These are phyloP conservation scores for Drosophila bocqueti DNA, from an alignment of 1,140 invertebrate genomes.

Conservation along the genomic window DNA sequence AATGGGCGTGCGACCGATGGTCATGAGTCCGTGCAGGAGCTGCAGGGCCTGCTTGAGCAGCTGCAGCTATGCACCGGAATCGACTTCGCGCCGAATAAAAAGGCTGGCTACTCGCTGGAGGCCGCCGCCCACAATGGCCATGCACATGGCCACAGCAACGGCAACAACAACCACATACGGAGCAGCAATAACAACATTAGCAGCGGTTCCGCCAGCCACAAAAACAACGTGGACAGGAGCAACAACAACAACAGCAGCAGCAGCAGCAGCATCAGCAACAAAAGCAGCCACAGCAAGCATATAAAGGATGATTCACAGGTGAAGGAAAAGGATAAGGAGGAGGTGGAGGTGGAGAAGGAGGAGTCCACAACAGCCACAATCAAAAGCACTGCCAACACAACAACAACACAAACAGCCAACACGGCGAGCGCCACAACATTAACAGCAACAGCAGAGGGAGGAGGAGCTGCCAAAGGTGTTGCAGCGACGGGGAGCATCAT, in stretches of 20 bases:
- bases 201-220: slow-evolving; percentile 29
- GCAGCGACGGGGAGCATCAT: slow-evolving; percentile 31
- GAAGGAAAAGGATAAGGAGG: neutral
- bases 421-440: slow-evolving; percentile 50
- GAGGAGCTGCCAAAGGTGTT: neutral
- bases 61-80: slow-evolving; percentile 66
- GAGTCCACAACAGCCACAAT: slow-evolving; percentile 43
- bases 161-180: slow-evolving; percentile 69
- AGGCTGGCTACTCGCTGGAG: neutral
- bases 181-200: slow-evolving; percentile 54
- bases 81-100: neutral
- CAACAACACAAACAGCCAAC: slow-evolving; percentile 51
- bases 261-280: slow-evolving; percentile 16
- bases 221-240: slow-evolving; percentile 35
- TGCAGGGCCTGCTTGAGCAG: slow-evolving; percentile 52
- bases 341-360: neutral
- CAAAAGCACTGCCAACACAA: slow-evolving; percentile 71
- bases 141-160: slow-evolving; percentile 43
- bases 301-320: slow-evolving; percentile 1
- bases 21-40: slow-evolving; percentile 4
- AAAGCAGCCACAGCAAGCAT: slow-evolving; percentile 13
- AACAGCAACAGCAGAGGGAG: neutral
- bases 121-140: slow-evolving; percentile 53
- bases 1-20: slow-evolving; percentile 44
- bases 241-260: slow-evolving; percentile 34